Base-by-base conservation (phyloP, 2,888 invertebrate species). In the Dryobotodes eremita region DNA sequence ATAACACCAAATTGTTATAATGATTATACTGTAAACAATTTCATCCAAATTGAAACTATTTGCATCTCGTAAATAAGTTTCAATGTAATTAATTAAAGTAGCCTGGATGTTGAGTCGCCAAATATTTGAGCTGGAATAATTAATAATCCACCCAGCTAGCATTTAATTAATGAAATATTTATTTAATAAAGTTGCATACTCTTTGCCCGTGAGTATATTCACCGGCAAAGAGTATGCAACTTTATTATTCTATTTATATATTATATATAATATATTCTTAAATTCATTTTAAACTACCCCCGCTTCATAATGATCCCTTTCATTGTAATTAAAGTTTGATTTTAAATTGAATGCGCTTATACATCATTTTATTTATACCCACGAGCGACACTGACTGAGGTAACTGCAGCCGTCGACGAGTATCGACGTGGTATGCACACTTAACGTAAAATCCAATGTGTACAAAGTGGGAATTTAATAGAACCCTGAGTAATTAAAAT, bases 271-370 rank as follows among this genome's bases (percentile, higher is more conserved):
- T n/a, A n/a, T n/a, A n/a, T n/a, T n/a, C n/a, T n/a, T 53, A 42
- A 48, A 26, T 26, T 17, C 2, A 66, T 64, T 71, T 78, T 59
- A 20, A 61, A 71, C 23, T 57, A 26, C 31, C 20, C 10, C 23
- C 31, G n/a, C 23, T 57, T 55, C n/a, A 31, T 46, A 59, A 69
- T 46, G 2, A 57, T 55, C 2, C 8, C 31, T 57, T 75, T 70
- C 55, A 36, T n/a, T 59, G 20, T 76, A 59, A 76, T 81, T 62
- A 59, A 75, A 77, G 8, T 71, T 59, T n/a, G 8, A 68, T 77
- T 72, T 84, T 69, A 48, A 57, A n/a, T n/a, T n/a, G n/a, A n/a
- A 75, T 57, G 42, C 5, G 42, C 42, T 42, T 5, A 42, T 7
- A 5, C 42, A 42, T n/a, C n/a, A n/a, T n/a, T n/a, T n/a, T n/a